phyloP scores from a whole-genome alignment of 2,888 invertebrate genomes.

The Abrostola triplasia region DNA sequence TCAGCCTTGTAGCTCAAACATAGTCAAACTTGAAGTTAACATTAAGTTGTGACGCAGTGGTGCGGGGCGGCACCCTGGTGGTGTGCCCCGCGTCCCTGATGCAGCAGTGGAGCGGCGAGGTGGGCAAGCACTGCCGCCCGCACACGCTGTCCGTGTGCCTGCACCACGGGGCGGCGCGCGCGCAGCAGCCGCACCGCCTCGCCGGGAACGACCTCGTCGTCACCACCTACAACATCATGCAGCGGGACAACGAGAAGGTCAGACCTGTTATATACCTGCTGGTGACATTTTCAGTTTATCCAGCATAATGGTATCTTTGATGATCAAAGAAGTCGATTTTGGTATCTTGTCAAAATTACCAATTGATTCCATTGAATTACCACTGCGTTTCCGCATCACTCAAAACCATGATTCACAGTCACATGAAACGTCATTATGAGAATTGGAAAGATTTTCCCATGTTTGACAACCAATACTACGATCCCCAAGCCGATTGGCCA shows the following conservation, averaged over 20 bases:
- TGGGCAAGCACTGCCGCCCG: constrained; percentile 89
- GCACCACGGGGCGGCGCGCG: constrained; percentile 95
- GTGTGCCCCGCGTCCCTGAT: constrained; percentile 97
- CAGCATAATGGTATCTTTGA: too few species aligned
- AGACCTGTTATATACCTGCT: too few species aligned
- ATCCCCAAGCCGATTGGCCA: too few species aligned
- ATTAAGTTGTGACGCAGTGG: constrained; percentile 63
- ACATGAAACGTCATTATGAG: too few species aligned
- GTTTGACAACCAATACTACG: too few species aligned
- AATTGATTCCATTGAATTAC: neutral
- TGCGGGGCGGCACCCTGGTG: constrained; percentile 93
- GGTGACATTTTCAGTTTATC: too few species aligned
- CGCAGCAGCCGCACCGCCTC: constrained; percentile 89
- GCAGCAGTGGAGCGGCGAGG: constrained; percentile 96
- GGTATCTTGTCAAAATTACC: neutral
- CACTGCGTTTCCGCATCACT: neutral
- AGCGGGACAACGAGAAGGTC: constrained; percentile 88
- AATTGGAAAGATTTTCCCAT: too few species aligned
- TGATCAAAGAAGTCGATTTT: neutral
- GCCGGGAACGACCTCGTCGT: constrained; percentile 94
- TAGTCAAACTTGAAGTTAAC: too few species aligned
- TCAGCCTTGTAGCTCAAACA: too few species aligned
- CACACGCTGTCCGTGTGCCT: constrained; percentile 90
- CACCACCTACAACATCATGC: constrained; percentile 95
- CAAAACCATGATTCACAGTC: neutral